A percentile compares a stretch with the other conserved stretches of the same genome.
These are phyloP conservation scores for Hippolais icterina DNA, from an alignment of 2,113 vertebrate genomes.

Conservation along the genomic window DNA sequence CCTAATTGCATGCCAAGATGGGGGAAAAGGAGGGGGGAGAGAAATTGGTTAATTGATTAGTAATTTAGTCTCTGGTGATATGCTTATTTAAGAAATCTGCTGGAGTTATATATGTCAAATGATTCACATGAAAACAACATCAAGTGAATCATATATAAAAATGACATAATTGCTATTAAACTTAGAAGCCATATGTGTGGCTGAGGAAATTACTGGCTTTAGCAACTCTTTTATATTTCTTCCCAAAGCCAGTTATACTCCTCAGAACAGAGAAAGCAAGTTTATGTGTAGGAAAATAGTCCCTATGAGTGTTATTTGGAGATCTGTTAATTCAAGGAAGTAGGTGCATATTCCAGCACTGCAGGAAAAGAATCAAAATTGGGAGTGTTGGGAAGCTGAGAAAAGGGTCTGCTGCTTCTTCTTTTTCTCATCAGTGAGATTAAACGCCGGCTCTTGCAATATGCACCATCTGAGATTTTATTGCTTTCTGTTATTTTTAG, in stretches of 20 bases:
- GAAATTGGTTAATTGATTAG: constrained; percentile 62
- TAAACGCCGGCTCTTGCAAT: background rate
- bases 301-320: constrained; percentile 59
- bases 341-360: constrained; percentile 41
- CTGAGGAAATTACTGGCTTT: constrained; percentile 63
- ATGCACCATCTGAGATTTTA: constrained; percentile 54
- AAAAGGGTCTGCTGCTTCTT: background rate
- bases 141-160: constrained; percentile 66
- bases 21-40: background rate
- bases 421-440: constrained; percentile 31
- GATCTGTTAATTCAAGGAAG: constrained; percentile 61
- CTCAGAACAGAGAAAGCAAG: constrained; percentile 54
- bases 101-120: constrained; percentile 64
- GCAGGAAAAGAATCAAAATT: constrained; percentile 10
- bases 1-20: constrained; percentile 20
- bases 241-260: constrained; percentile 59
- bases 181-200: constrained; percentile 69
- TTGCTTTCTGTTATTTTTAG: constrained; percentile 67
- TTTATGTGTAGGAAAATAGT: constrained; percentile 65
- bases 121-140: constrained; percentile 65
- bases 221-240: constrained; percentile 64
- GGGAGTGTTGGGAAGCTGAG: constrained; percentile 28
- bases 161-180: constrained; percentile 69
- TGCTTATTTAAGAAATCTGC: constrained; percentile 66
- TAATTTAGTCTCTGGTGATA: constrained; percentile 55